phyloP scores from a whole-genome alignment of 35 echinoderm and acorn worm genomes.

The Lytechinus pictus region DNA sequence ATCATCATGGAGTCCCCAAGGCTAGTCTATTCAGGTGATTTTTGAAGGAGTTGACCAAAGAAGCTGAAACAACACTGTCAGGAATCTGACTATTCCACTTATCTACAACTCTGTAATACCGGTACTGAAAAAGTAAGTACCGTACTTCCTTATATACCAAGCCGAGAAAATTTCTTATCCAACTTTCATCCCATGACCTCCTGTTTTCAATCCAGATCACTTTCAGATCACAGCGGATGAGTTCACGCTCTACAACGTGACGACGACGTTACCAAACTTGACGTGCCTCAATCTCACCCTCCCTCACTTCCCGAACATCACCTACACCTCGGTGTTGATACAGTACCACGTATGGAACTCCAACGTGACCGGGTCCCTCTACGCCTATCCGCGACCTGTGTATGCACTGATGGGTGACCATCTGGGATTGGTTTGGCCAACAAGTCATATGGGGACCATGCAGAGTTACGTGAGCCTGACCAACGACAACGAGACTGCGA shows the following conservation, averaged over 20 bases:
- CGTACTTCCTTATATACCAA: too few relatives aligned
- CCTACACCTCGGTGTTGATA: not conserved
- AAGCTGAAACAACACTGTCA: too few relatives aligned
- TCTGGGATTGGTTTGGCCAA: not conserved
- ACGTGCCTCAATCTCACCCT: not conserved
- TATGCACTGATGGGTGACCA: not conserved
- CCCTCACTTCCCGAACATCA: not conserved
- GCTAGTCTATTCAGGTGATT: too few relatives aligned
- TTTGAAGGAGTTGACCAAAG: too few relatives aligned
- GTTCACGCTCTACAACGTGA: not conserved
- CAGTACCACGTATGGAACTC: conserved; percentile 39
- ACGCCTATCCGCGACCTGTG: not conserved
- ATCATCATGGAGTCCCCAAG: too few relatives aligned
- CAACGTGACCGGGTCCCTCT: not conserved
- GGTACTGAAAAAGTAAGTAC: too few relatives aligned
- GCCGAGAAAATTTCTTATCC: too few relatives aligned
- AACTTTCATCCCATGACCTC: too few relatives aligned
- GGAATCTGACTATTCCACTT: too few relatives aligned
- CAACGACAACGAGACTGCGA: not conserved
- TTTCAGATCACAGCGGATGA: not conserved
- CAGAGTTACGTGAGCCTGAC: not conserved
- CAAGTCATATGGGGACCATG: not conserved
- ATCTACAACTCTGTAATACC: too few relatives aligned
- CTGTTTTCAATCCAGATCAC: not conserved
- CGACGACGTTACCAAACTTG: not conserved